Percentiles rank a stretch among this genome's conserved stretches.
phyloP scores from a whole-genome alignment of 1,140 invertebrate genomes.

The Mactra quadrangularis region DNA sequence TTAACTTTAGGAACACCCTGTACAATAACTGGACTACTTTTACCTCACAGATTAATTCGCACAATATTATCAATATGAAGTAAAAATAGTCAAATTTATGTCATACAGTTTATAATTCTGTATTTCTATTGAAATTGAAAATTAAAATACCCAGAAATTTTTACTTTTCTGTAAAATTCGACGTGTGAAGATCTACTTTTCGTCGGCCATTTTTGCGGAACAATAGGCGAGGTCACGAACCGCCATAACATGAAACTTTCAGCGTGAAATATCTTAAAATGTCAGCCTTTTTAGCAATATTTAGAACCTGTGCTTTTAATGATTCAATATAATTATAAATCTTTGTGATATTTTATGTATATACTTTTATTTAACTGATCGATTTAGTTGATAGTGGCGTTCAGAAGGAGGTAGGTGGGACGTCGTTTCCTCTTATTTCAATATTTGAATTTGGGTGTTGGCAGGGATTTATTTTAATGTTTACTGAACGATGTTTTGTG shows the following conservation, averaged over 20 bases:
- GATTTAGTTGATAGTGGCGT: background rate
- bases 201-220: slow-evolving; percentile 59
- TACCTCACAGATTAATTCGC: slow-evolving; percentile 1
- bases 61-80: too few relatives aligned
- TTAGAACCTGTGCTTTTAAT: background rate
- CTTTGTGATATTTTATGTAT: background rate
- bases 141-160: too few relatives aligned
- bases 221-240: slow-evolving; percentile 63
- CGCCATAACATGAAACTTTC: slow-evolving; percentile 51
- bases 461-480: background rate
- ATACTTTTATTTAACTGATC: too few relatives aligned
- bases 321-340: background rate
- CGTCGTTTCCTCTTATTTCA: slow-evolving; percentile 1
- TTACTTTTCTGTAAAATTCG: too few relatives aligned
- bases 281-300: background rate
- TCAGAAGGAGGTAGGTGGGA: slow-evolving; percentile 46
- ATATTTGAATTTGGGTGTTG: slow-evolving; percentile 3
- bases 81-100: too few relatives aligned
- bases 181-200: slow-evolving; percentile 48
- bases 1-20: slow-evolving; percentile 11
- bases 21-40: slow-evolving; percentile 41
- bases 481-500: too few relatives aligned
- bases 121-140: too few relatives aligned
- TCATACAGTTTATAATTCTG: background rate
- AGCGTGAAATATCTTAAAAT: slow-evolving; percentile 51